Evolutionary conservation across 2,113 vertebrate genomes (phyloP).

Genomic region (Silurus glanis): DNA sequence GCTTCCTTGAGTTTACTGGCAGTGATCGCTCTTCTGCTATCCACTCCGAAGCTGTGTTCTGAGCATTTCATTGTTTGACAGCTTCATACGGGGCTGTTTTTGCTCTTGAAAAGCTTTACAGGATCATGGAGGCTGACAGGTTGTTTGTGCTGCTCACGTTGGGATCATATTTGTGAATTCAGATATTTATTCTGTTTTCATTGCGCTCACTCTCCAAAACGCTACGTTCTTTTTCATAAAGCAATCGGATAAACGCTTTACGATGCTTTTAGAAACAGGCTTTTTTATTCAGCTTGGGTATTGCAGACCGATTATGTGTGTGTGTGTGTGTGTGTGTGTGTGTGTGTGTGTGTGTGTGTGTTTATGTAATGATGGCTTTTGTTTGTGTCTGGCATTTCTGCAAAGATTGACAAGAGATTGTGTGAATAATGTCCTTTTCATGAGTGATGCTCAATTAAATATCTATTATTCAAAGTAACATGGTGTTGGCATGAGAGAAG

Average conservation of each 20-base stretch:
- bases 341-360: background rate
- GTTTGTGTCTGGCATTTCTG: constrained; percentile 43
- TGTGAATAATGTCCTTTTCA: constrained; percentile 67
- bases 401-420: constrained; percentile 38
- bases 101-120: constrained; percentile 31
- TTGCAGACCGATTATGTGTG: constrained; percentile 35
- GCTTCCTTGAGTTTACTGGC: constrained; percentile 31
- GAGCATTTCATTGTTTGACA: constrained; percentile 26
- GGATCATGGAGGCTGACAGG: constrained; percentile 46
- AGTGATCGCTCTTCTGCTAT: constrained; percentile 24
- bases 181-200: constrained; percentile 37
- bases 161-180: constrained; percentile 45
- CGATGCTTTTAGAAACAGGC: constrained; percentile 25
- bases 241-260: constrained; percentile 23
- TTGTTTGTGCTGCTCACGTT: constrained; percentile 26
- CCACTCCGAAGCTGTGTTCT: constrained; percentile 4
- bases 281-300: constrained; percentile 48
- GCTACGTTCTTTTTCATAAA: constrained; percentile 57
- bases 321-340: background rate
- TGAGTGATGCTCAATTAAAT: constrained; percentile 64
- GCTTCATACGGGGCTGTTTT: constrained; percentile 38
- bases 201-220: constrained; percentile 4
- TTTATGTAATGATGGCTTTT: constrained; percentile 51
- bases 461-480: constrained; percentile 79
- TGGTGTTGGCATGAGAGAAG: constrained; percentile 71